phyloP scores from a whole-genome alignment of 2,113 vertebrate species.

The Nibea coibor region DNA sequence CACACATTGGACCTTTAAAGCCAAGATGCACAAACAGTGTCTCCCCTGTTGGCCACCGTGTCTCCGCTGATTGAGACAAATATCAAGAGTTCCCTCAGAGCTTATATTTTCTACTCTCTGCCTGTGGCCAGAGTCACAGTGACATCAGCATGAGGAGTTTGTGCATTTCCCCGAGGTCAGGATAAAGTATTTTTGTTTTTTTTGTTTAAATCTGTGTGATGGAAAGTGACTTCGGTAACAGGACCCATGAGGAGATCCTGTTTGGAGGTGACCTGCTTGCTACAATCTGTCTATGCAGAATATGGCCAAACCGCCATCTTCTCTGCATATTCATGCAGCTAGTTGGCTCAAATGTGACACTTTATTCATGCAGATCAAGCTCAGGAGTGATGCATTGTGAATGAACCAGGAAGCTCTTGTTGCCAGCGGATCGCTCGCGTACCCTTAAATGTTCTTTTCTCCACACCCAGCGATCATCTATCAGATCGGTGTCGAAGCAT shows the following conservation, averaged over 20 bases:
- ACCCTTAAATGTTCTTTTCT: conserved; percentile 14
- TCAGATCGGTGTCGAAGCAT: conserved; percentile 35
- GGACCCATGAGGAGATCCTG: conserved; percentile 61
- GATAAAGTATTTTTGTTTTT: conserved; percentile 39
- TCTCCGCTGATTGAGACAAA: conserved; percentile 55
- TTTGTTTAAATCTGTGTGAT: conserved; percentile 69
- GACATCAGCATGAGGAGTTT: conserved; percentile 50
- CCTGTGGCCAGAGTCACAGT: conserved; percentile 40
- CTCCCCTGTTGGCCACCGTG: background rate
- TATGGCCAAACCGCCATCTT: background rate
- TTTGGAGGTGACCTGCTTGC: conserved; percentile 51
- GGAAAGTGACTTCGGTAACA: conserved; percentile 83
- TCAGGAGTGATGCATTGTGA: background rate
- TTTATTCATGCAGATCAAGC: conserved; percentile 6
- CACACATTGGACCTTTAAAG: too few relatives aligned
- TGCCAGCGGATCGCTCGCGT: background rate
- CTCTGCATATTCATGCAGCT: background rate
- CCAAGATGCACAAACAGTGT: background rate
- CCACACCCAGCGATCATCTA: conserved; percentile 28
- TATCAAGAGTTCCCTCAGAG: conserved; percentile 39
- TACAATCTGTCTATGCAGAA: background rate
- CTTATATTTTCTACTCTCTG: conserved; percentile 49
- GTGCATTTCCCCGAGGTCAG: conserved; percentile 63
- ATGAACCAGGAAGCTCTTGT: background rate
- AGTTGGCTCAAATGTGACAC: background rate